Percentiles rank a stretch among this genome's conserved stretches.
phyloP scores from a whole-genome alignment of 1,140 invertebrate species.

The Pseudomyrmex gracilis region DNA sequence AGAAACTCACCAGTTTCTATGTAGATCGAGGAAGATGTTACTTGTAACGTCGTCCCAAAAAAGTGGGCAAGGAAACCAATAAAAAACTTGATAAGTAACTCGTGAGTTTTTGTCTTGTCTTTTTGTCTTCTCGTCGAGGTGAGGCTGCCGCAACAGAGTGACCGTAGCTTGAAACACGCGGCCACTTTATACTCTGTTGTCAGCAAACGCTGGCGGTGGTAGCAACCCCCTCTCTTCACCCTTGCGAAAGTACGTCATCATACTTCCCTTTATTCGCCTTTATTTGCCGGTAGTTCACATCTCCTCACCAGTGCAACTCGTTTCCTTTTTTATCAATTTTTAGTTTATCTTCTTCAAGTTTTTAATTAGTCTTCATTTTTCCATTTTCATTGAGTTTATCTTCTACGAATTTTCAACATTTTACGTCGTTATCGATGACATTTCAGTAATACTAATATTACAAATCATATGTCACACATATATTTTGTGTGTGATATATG shows the following conservation, averaged over 20 bases:
- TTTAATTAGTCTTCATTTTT: too few relatives aligned
- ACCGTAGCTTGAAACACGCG: conserved; percentile 82
- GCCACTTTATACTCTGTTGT: conserved; percentile 82
- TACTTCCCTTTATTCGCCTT: not conserved
- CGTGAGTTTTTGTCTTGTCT: not conserved
- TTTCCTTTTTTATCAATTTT: too few relatives aligned
- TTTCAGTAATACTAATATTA: too few relatives aligned
- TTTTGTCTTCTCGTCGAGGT: conserved; percentile 44
- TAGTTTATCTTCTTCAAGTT: too few relatives aligned
- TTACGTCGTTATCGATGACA: too few relatives aligned
- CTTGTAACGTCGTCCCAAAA: too few relatives aligned
- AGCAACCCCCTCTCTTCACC: conserved; percentile 43
- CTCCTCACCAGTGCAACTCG: not conserved
- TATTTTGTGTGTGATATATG: too few relatives aligned
- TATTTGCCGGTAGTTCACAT: too few relatives aligned
- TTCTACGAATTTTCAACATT: too few relatives aligned
- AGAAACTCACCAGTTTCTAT: conserved; percentile 17
- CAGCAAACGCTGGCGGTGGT: conserved; percentile 62
- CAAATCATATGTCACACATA: too few relatives aligned
- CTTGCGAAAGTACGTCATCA: not conserved
- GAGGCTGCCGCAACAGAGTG: conserved; percentile 77
- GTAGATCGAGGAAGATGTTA: not conserved
- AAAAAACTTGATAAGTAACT: conserved; percentile 3
- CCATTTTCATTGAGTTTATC: too few relatives aligned
- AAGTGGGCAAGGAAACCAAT: too few relatives aligned